Percentiles rank a stretch among this genome's conserved stretches.
These are phyloP conservation scores for Poecile montanus DNA, from an alignment of 2,797 vertebrate species.

Conservation along the genomic window DNA sequence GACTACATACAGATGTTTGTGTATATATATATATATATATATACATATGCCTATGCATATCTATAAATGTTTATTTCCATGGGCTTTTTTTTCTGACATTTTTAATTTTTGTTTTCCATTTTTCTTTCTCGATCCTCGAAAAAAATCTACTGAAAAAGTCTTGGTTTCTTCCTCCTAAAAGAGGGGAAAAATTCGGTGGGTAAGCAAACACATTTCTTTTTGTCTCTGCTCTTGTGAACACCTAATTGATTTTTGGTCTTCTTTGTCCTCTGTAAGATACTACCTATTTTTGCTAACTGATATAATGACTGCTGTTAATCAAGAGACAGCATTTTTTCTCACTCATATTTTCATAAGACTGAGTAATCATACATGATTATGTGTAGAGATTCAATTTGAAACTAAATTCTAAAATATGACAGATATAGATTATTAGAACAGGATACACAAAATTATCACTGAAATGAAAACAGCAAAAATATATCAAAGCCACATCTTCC, in stretches of 20 bases:
- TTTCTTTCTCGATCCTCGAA: neutral
- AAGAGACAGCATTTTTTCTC: neutral
- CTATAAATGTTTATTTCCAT: neutral
- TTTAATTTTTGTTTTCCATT: neutral
- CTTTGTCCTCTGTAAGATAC: neutral
- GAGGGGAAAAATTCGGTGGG: neutral
- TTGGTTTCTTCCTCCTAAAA: neutral
- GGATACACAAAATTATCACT: neutral
- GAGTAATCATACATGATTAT: neutral
- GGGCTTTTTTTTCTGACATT: accelerated
- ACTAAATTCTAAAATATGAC: neutral
- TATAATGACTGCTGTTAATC: neutral
- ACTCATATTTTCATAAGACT: neutral
- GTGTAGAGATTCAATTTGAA: neutral
- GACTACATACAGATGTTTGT: neutral
- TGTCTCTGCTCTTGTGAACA: neutral
- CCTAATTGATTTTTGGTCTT: neutral
- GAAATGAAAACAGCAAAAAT: neutral
- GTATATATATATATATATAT: accelerated
- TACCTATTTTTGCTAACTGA: neutral
- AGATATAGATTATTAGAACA: neutral
- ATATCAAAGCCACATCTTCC: neutral
- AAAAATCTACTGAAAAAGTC: neutral
- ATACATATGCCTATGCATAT: accelerated
- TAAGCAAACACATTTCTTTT: neutral